Base-by-base conservation (phyloP, 1,140 invertebrate genomes). In the Trachymyrmex septentrionalis region DNA sequence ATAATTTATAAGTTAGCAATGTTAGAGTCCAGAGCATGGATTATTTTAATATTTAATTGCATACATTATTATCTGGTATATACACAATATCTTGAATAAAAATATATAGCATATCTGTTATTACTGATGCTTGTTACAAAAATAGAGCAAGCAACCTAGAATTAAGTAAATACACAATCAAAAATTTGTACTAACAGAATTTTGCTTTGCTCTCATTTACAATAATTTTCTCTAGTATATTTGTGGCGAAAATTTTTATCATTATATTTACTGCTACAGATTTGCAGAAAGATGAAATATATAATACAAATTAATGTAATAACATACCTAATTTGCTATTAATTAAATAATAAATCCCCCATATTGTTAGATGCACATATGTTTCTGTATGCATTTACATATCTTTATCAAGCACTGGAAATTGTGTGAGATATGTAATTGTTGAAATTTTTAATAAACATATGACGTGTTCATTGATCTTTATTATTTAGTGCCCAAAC, bases 361-460 rank as follows among this genome's bases (percentile, higher is more conserved):
- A 61, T 53, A 4, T 30, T 61, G 57, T 75, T 86, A 77, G 38
- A 30, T 63, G 21, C 0, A 27, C 19, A 50, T 16, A 59, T 48
- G 53, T 24, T 61, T 76, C 5, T 80, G 24, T 64, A 77, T 10
- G 10, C 5, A 57, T 59, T 61, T 59, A 71, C 59, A 69, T 69
- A 24, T 57, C 30, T 85, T 85, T 34, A 16, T 61, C 59, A 71
- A 59, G 19, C 53, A 34, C 30, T 64, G 24, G 5, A 30, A n/a
- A 30, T 10, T 44, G 38, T 44, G 38, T 67, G 21, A 59, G 63
- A 67, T 34, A 86, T 91, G 89, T 91, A 88, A 24, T 86, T 72
- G 38, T 61, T 78, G 63, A 88, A 84, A 59, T 78, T 81, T 86
- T 88, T 55, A 91, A 91, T 91, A 91, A 91, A 91, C 44, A 6